These are phyloP conservation scores for Nesospiza acunhae DNA, from an alignment of 2,113 vertebrate species.

Conservation along the genomic window DNA sequence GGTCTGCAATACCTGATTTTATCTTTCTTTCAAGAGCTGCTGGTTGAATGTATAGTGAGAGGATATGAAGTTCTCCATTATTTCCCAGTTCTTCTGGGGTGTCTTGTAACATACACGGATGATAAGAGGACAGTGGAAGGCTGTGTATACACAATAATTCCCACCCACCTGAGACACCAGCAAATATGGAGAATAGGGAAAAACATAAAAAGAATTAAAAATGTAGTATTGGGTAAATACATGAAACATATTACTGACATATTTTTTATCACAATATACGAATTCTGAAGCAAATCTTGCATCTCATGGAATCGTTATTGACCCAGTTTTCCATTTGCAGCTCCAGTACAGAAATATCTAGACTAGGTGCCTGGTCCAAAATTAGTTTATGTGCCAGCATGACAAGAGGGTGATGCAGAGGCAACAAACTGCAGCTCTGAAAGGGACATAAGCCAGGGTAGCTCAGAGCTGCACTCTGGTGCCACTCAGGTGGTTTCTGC, in stretches of 20 bases:
- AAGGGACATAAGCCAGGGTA: not conserved
- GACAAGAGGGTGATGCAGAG: not conserved
- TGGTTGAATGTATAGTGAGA: not conserved
- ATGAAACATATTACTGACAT: not conserved
- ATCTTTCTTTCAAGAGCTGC: not conserved
- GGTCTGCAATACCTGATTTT: not conserved
- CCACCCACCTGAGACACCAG: not conserved
- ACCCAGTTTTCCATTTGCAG: not conserved
- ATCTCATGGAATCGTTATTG: not conserved
- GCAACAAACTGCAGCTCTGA: not conserved
- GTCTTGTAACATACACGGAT: not conserved
- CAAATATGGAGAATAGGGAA: not conserved
- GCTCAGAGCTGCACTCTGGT: not conserved
- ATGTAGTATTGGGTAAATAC: not conserved
- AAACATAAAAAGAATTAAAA: not conserved
- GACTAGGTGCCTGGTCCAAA: not conserved
- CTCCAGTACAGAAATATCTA: not conserved
- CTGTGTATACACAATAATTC: not conserved
- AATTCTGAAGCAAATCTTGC: not conserved
- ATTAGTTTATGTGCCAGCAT: not conserved
- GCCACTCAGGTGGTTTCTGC: not conserved
- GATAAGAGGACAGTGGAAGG: not conserved
- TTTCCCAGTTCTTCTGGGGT: not conserved
- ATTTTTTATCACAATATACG: not conserved
- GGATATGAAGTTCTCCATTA: not conserved